Percentiles rank a stretch among this genome's conserved stretches.
phyloP scores from a whole-genome alignment of 2,888 invertebrate genomes.

The Busseola fusca region DNA sequence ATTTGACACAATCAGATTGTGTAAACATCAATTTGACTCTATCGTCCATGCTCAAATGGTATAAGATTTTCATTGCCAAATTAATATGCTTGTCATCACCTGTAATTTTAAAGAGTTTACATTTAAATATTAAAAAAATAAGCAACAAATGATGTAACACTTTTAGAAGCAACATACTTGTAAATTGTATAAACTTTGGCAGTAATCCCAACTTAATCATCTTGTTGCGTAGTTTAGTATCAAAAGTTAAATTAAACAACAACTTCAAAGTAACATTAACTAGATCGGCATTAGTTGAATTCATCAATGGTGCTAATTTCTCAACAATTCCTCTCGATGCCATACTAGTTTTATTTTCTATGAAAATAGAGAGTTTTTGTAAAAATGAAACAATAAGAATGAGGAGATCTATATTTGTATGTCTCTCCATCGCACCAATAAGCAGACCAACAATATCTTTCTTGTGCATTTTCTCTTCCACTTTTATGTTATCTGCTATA shows the following conservation, averaged over 20 bases:
- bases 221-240: slow-evolving; percentile 94
- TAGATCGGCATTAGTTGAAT: slow-evolving; percentile 91
- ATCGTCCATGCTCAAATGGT: slow-evolving; percentile 98
- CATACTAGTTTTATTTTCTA: slow-evolving; percentile 98
- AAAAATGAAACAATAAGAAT: slow-evolving; percentile 97
- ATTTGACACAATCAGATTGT: slow-evolving; percentile 97
- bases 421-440: slow-evolving; percentile 96
- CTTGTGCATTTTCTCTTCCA: slow-evolving; percentile 99
- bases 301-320: slow-evolving; percentile 94
- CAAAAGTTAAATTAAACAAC: slow-evolving; percentile 98
- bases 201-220: slow-evolving; percentile 97
- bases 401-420: slow-evolving; percentile 95
- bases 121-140: background rate
- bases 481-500: slow-evolving; percentile 97
- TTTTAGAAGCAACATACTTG: slow-evolving; percentile 91
- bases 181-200: slow-evolving; percentile 95
- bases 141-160: background rate
- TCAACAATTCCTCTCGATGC: slow-evolving; percentile 94
- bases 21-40: slow-evolving; percentile 97
- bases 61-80: slow-evolving; percentile 94
- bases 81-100: slow-evolving; percentile 94
- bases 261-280: slow-evolving; percentile 95
- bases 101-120: slow-evolving; percentile 64
- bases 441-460: slow-evolving; percentile 96
- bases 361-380: slow-evolving; percentile 97